A percentile compares a stretch with the other conserved stretches of the same genome.
These are phyloP conservation scores for Lamprotornis superbus DNA, from an alignment of 2,113 vertebrate genomes.

Conservation along the genomic window DNA sequence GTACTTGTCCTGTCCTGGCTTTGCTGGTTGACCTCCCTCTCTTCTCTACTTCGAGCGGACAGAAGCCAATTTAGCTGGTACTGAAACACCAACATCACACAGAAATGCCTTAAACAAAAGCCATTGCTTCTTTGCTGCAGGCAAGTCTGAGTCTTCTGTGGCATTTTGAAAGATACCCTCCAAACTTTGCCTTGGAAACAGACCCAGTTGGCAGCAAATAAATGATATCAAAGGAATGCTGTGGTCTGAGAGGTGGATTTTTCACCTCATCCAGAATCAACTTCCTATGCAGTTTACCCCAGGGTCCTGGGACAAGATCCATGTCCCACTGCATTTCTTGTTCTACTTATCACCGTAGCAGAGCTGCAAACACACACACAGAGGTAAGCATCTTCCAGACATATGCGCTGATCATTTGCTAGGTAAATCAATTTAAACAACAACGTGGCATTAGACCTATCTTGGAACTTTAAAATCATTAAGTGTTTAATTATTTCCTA, in stretches of 20 bases:
- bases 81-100: not conserved
- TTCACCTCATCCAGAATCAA: not conserved
- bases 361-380: not conserved
- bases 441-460: constrained; percentile 2
- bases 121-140: not conserved
- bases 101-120: not conserved
- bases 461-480: constrained; percentile 11
- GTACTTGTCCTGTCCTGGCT: fast-evolving
- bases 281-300: not conserved
- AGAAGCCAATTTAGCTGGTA: not conserved
- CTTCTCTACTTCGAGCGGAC: not conserved
- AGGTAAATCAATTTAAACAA: constrained; percentile 34
- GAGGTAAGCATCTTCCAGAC: not conserved
- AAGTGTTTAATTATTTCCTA: constrained; percentile 30
- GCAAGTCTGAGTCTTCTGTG: not conserved
- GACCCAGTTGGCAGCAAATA: not conserved
- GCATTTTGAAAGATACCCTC: not conserved
- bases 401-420: not conserved
- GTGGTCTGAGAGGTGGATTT: not conserved
- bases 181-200: not conserved
- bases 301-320: not conserved
- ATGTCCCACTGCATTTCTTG: not conserved
- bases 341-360: fast-evolving
- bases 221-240: not conserved
- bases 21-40: not conserved